Evolutionary conservation across 2,797 vertebrate species (phyloP), one percentile per base, ranked within the genome.

Genomic region (Mareca penelope): DNA sequence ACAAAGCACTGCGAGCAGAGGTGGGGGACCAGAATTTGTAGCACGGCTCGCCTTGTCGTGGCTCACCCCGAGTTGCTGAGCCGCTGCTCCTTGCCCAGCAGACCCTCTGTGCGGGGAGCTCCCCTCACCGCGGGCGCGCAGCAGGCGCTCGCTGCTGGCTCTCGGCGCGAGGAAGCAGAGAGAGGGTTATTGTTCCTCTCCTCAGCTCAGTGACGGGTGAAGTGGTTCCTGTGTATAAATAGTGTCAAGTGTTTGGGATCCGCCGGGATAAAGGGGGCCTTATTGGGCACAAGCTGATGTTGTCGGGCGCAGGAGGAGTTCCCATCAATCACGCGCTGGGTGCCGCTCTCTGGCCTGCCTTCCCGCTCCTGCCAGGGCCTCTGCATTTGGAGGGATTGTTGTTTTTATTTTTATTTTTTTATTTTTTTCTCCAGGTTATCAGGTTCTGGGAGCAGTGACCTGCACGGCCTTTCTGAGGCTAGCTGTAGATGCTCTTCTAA

Each of bases 141-240:
- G 70, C 56, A 46, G 87, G 80, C 89, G 33, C 89, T 89, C 79
- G 31, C 60, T 95, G 89, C 88, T 93, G 70, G 37, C 31, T 64
- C 76, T 94, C 78, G 0, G 1, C 89, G 72, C 44, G 88, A 69
- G 75, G 61, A 55, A 91, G 70, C 64, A 60, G 24, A 39, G 39
- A 94, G 87, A 26, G 2, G 1, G 44, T 64, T 90, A 91, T 95
- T 94, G 91, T 95, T 94, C 61, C 57, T 68, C 69, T 83, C 57
- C 87, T 86, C 85, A 40, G 78, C 37, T 97, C 90, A 56, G 16
- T 79, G 89, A 92, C 73, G 91, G 17, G 69, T 95, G 93, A 97
- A 97, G 96, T 96, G 96, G 94, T 79, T 97, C 80, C 94, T 96
- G 94, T 96, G 85, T 95, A 93, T 97, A 94, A 96, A 95, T 79